These are phyloP conservation scores for Euplagia quadripunctaria DNA, from an alignment of 2,888 invertebrate genomes.

Conservation along the genomic window DNA sequence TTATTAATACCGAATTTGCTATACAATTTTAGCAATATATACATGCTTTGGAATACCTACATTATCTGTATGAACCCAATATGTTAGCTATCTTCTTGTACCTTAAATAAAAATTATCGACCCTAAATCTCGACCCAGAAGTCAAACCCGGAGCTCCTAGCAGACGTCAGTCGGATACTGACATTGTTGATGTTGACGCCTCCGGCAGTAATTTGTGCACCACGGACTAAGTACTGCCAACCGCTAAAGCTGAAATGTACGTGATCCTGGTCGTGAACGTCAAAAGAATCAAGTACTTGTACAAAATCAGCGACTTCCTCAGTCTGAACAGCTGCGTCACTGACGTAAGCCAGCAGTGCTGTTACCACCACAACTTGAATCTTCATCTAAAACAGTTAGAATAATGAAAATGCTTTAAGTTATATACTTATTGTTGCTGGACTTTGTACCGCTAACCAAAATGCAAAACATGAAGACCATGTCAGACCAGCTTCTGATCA, in stretches of 20 bases:
- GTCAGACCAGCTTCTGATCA: no score
- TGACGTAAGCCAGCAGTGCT: background rate
- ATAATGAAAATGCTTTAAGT: no score
- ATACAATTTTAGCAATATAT: no score
- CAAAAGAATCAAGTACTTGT: background rate
- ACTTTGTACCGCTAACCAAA: no score
- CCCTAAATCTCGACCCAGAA: constrained; percentile 9
- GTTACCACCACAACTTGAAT: background rate
- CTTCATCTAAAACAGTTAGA: background rate
- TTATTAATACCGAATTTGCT: no score
- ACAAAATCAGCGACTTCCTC: background rate
- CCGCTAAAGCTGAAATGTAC: background rate
- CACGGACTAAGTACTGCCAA: background rate
- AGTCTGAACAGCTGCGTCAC: background rate
- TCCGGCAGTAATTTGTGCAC: background rate
- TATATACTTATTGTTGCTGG: no score
- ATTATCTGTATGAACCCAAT: no score
- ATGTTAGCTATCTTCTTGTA: no score
- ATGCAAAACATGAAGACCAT: no score
- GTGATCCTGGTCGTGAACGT: background rate
- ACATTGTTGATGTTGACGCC: background rate
- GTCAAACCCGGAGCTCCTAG: background rate
- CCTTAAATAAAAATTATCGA: background rate
- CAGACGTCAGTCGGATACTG: background rate
- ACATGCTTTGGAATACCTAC: no score